These are phyloP conservation scores for Notothenia coriiceps DNA, from an alignment of 2,113 vertebrate genomes.

Conservation along the genomic window DNA sequence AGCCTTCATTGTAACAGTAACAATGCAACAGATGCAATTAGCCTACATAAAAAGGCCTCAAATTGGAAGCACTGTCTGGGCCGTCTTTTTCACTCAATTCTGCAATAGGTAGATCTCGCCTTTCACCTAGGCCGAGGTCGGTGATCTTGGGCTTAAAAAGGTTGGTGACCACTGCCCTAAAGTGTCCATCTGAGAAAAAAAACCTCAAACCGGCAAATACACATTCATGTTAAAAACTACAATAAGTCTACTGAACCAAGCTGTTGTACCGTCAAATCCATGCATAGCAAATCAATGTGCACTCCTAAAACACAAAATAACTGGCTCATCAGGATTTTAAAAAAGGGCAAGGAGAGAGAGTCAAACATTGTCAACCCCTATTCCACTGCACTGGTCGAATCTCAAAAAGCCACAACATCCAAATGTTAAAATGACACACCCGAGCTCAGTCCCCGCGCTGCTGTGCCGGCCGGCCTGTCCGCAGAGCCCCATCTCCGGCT, in stretches of 20 bases:
- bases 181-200: not conserved
- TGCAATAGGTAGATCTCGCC: too few relatives aligned
- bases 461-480: constrained; percentile 26
- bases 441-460: constrained; percentile 50
- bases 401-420: constrained; percentile 41
- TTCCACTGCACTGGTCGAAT: constrained; percentile 30
- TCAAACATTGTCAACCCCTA: constrained; percentile 6
- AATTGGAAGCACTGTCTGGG: too few relatives aligned
- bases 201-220: not conserved
- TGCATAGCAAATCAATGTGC: not conserved
- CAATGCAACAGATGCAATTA: too few relatives aligned
- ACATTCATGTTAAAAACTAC: not conserved
- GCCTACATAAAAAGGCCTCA: too few relatives aligned
- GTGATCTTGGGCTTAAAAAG: too few relatives aligned
- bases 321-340: constrained; percentile 24
- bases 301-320: constrained; percentile 2
- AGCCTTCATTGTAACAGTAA: too few relatives aligned
- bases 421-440: constrained; percentile 59
- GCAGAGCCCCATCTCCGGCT: constrained; percentile 21
- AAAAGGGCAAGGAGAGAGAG: not conserved
- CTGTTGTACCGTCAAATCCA: not conserved
- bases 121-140: too few relatives aligned
- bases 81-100: too few relatives aligned
- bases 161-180: not conserved
- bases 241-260: not conserved